Percentiles rank a stretch among this genome's conserved stretches.
phyloP scores from a whole-genome alignment of 2,797 vertebrate species.

The Xenopus petersii region DNA sequence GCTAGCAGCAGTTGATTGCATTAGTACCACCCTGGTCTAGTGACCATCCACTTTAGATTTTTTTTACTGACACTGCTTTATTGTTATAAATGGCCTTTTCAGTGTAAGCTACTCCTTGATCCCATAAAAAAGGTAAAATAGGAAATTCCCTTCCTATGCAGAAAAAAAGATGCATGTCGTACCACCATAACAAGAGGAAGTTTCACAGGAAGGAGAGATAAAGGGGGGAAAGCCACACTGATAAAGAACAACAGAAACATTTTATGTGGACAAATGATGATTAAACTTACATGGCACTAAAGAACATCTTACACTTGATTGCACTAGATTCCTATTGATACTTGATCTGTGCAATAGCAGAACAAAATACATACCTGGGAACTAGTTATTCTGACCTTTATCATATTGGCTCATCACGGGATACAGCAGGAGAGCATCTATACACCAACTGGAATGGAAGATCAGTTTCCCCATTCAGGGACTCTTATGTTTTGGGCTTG shows the following conservation, averaged over 20 bases:
- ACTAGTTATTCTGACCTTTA: no score
- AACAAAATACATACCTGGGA: no score
- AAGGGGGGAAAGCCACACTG: constrained; percentile 23
- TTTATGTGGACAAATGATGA: constrained; percentile 23
- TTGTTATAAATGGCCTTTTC: constrained; percentile 46
- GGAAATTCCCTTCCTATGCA: constrained; percentile 42
- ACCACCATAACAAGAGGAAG: constrained; percentile 38
- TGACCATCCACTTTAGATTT: constrained; percentile 37
- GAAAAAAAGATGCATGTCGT: constrained; percentile 17
- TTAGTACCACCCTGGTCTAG: constrained; percentile 25
- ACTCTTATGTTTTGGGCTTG: no score
- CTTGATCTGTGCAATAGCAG: no score
- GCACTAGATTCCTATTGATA: no score
- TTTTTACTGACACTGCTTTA: constrained; percentile 39
- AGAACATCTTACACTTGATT: neutral
- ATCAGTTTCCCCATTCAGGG: no score
- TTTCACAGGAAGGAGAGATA: constrained; percentile 7
- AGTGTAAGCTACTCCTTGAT: constrained; percentile 37
- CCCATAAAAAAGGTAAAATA: constrained; percentile 44
- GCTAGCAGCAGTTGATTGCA: constrained; percentile 17
- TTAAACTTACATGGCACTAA: neutral
- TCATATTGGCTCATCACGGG: no score
- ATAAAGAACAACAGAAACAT: constrained; percentile 45
- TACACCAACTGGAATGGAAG: no score
- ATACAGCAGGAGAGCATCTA: no score